Conservation (phyloP, 2,888 invertebrate species). For the Cephus runcator region DNA sequence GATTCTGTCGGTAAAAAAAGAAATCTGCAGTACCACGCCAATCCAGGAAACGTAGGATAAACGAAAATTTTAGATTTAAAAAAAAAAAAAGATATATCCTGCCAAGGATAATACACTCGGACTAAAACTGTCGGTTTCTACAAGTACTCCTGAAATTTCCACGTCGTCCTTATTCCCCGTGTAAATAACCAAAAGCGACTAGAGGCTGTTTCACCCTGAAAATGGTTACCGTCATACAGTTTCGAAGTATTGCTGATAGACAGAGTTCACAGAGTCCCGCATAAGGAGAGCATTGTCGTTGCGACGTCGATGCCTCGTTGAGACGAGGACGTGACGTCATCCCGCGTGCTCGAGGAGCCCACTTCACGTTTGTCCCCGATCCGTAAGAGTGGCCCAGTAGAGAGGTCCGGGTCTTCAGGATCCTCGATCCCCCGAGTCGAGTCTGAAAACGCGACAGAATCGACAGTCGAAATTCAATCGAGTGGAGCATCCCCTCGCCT, state of each 20-base stretch:
- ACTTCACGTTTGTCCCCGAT: conserved; percentile 45
- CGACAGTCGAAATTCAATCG: background rate
- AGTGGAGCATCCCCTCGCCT: background rate
- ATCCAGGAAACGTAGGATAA: no score
- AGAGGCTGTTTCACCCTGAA: background rate
- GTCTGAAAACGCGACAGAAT: background rate
- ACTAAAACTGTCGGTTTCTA: background rate
- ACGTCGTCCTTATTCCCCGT: background rate
- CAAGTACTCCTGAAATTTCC: no score
- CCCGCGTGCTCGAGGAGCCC: conserved; percentile 51
- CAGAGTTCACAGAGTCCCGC: background rate
- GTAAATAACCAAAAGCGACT: background rate
- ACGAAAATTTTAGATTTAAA: no score
- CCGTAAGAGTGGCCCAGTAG: conserved; percentile 15
- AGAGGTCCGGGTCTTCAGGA: background rate
- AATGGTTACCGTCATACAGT: background rate
- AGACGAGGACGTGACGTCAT: conserved; percentile 36
- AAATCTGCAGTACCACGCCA: no score
- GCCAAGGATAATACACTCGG: background rate
- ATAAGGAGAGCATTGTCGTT: conserved; percentile 2
- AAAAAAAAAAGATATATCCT: background rate
- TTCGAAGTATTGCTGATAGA: background rate
- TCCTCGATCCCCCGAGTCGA: background rate
- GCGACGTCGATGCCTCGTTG: conserved; percentile 1
- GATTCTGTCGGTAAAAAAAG: no score